phyloP scores from a whole-genome alignment of 2,888 invertebrate species.

The Drosophila mercatorum region DNA sequence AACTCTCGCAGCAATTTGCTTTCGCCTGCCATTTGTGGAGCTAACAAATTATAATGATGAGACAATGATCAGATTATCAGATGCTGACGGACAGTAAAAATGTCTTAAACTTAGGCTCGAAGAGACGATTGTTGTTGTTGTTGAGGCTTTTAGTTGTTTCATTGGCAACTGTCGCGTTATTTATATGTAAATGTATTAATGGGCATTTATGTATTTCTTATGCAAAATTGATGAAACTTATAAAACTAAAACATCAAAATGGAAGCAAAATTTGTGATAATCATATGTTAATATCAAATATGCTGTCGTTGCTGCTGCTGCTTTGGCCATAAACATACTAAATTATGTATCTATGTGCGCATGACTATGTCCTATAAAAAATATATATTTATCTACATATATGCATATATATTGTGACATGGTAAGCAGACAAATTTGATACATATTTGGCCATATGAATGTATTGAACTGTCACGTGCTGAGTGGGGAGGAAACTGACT shows the following conservation, averaged over 20 bases:
- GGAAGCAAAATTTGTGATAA: constrained; percentile 78
- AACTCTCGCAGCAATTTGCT: constrained; percentile 28
- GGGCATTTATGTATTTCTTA: constrained; percentile 69
- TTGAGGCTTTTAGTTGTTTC: constrained; percentile 18
- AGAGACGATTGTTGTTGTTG: not conserved
- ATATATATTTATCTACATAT: constrained; percentile 10
- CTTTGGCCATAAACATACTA: constrained; percentile 65
- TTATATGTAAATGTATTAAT: constrained; percentile 74
- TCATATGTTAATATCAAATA: constrained; percentile 72
- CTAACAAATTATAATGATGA: constrained; percentile 42
- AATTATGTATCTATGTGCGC: constrained; percentile 60
- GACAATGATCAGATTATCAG: constrained; percentile 42
- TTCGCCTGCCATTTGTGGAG: constrained; percentile 29
- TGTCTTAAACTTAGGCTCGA: constrained; percentile 17
- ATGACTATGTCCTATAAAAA: constrained; percentile 32
- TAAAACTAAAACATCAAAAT: constrained; percentile 69
- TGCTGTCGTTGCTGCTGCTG: constrained; percentile 29
- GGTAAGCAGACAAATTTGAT: constrained; percentile 15
- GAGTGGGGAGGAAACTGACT: not conserved
- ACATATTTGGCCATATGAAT: constrained; percentile 10
- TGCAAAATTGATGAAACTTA: constrained; percentile 60
- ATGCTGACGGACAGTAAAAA: constrained; percentile 21
- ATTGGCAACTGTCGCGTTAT: constrained; percentile 52
- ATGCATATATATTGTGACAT: constrained; percentile 1
- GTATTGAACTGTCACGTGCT: constrained; percentile 21